These are phyloP conservation scores for Prietella phreatophila DNA, from an alignment of 2,113 vertebrate genomes.

Conservation along the genomic window DNA sequence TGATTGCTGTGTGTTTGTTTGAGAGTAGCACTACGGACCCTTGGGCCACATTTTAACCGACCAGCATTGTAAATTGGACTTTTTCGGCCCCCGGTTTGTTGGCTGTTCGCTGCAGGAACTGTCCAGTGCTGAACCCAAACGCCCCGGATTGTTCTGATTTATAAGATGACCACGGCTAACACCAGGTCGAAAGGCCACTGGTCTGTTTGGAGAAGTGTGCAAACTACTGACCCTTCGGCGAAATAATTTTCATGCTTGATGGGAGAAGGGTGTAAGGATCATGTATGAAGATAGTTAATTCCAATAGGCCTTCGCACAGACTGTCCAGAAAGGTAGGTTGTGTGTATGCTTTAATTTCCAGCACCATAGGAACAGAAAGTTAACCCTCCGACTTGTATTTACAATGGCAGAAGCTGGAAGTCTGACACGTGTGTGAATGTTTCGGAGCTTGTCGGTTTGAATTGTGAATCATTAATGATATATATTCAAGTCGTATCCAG, in stretches of 20 bases:
- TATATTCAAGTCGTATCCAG: background rate
- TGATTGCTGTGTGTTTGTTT: background rate
- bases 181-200: background rate
- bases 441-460: background rate
- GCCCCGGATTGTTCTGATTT: background rate
- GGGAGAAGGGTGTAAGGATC: background rate
- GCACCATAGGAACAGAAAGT: background rate
- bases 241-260: background rate
- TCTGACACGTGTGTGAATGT: background rate
- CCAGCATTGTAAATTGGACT: background rate
- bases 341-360: background rate
- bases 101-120: conserved; percentile 36
- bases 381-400: background rate
- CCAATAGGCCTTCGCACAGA: background rate
- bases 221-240: background rate
- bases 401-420: background rate
- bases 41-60: background rate
- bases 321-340: background rate
- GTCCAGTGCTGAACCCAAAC: conserved; percentile 43
- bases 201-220: background rate
- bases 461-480: background rate
- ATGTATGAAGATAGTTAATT: background rate
- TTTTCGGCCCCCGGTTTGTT: background rate
- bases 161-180: background rate
- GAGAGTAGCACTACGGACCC: too few relatives aligned